Conservation (phyloP, 2,888 invertebrate genomes). For the Eupithecia dodoneata region DNA sequence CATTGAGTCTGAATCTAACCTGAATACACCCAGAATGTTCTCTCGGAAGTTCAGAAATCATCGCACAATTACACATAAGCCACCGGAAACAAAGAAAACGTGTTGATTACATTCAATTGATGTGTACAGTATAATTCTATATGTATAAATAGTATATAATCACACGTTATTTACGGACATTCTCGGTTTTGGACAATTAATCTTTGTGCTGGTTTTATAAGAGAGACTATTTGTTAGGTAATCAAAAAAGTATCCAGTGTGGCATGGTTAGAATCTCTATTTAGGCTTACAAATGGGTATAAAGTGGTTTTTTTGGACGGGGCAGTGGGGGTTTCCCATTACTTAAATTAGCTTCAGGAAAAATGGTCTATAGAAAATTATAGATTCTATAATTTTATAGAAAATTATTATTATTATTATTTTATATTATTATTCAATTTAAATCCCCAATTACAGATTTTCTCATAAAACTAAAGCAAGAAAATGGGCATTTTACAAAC, state of each 20-base stretch:
- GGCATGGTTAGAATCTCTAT: background rate
- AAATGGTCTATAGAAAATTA: too few species aligned
- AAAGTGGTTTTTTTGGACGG: too few species aligned
- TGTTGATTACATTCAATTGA: slow-evolving; percentile 20
- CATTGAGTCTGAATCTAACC: too few species aligned
- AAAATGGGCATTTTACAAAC: too few species aligned
- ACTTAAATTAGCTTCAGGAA: too few species aligned
- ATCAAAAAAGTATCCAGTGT: background rate
- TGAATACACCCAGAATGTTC: background rate
- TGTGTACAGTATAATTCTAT: slow-evolving; percentile 6
- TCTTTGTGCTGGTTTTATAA: slow-evolving; percentile 22
- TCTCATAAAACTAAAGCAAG: too few species aligned
- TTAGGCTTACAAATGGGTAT: background rate
- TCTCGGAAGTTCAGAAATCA: slow-evolving; percentile 18
- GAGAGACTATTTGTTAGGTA: slow-evolving; percentile 12
- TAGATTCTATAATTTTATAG: too few species aligned
- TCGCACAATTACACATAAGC: slow-evolving; percentile 9
- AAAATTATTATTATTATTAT: too few species aligned
- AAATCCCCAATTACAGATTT: too few species aligned
- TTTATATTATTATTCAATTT: too few species aligned
- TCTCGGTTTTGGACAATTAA: slow-evolving; percentile 39
- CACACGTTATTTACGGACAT: slow-evolving; percentile 25
- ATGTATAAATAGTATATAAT: slow-evolving; percentile 24
- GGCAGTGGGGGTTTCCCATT: too few species aligned
- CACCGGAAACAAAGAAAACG: slow-evolving; percentile 17